phyloP scores from a whole-genome alignment of 2,888 invertebrate species.

The Drosophila barbarae region DNA sequence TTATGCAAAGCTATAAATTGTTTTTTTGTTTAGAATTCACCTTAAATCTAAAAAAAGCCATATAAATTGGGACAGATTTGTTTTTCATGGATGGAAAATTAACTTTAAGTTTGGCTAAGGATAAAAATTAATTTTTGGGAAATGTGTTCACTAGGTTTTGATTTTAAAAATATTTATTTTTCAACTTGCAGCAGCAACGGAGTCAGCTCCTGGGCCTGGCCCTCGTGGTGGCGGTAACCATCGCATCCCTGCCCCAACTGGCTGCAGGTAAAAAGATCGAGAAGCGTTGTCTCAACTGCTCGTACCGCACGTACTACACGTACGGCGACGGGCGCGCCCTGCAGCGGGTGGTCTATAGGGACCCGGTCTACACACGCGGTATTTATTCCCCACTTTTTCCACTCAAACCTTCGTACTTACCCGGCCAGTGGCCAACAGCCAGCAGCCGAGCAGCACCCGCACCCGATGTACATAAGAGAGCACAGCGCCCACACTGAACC shows the following conservation, averaged over 20 bases:
- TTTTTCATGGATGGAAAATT: too few relatives aligned
- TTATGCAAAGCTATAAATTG: too few relatives aligned
- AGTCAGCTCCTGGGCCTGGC: conserved; percentile 39
- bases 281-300: conserved; percentile 75
- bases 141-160: too few relatives aligned
- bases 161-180: too few relatives aligned
- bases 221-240: conserved; percentile 19
- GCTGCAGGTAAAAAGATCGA: conserved; percentile 73
- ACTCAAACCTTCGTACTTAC: conserved; percentile 1
- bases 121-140: too few relatives aligned
- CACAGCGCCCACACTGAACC: conserved; percentile 9
- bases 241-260: conserved; percentile 38
- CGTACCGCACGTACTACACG: conserved; percentile 75
- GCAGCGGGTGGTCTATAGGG: conserved; percentile 69
- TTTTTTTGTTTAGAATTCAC: too few relatives aligned
- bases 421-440: not conserved
- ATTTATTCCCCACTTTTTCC: conserved; percentile 49
- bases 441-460: conserved; percentile 11
- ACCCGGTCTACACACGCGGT: conserved; percentile 72
- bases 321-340: conserved; percentile 72
- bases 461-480: conserved; percentile 11
- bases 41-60: too few relatives aligned
- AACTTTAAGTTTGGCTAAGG: too few relatives aligned
- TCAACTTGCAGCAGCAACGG: conserved; percentile 19
- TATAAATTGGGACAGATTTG: too few relatives aligned